phyloP scores from a whole-genome alignment of 2,797 vertebrate species.

The Dendrocincla fuliginosa region DNA sequence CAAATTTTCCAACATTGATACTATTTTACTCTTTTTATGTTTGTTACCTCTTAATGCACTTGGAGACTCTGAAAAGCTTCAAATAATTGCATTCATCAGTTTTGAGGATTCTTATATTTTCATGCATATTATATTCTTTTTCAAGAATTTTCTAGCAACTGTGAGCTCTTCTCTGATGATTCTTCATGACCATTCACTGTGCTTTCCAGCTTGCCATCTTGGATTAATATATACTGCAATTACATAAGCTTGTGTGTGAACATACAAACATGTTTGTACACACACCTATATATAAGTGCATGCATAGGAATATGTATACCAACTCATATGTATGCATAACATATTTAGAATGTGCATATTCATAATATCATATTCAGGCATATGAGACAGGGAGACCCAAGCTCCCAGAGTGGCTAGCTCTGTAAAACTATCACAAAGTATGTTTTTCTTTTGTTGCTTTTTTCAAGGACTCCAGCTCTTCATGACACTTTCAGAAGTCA shows the following conservation, averaged over 20 bases:
- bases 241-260: not conserved
- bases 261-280: not conserved
- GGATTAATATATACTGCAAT: not conserved
- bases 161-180: not conserved
- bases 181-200: not conserved
- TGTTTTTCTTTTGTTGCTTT: not conserved
- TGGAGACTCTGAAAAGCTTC: not conserved
- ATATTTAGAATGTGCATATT: not conserved
- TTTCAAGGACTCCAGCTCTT: not conserved
- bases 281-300: rapidly evolving
- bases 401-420: not conserved
- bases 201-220: not conserved
- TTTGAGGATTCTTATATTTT: not conserved
- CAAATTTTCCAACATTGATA: not conserved
- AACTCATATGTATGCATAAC: not conserved
- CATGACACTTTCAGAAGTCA: not conserved
- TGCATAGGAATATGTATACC: not conserved
- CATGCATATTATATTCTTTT: not conserved
- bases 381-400: not conserved
- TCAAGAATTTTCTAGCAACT: not conserved
- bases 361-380: not conserved
- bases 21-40: not conserved
- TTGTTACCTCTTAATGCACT: not conserved
- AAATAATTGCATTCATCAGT: not conserved
- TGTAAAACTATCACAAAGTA: not conserved